Base-by-base conservation (phyloP, 1,140 invertebrate genomes). In the Trissolcus basalis region DNA sequence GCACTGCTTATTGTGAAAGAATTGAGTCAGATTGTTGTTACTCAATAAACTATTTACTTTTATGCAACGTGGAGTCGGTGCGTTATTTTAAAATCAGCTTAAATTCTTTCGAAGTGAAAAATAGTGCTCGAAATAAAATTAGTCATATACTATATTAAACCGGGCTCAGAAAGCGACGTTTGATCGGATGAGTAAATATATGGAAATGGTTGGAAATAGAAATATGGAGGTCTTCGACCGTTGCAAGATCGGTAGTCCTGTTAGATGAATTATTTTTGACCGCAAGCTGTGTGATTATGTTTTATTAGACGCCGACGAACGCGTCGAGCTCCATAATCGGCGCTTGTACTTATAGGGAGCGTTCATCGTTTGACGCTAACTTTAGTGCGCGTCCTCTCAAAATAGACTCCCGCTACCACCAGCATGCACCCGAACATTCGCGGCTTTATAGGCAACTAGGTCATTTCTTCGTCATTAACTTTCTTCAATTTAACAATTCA, bases 261-360 rank as follows among this genome's bases (percentile, higher is more conserved):
- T 65, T 61, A 43, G 54, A 68, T 68, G 72, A 71, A 86, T 85
- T 85, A 87, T 85, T 85, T 87, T 86, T 85, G 85, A 83, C 82
- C 77, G 80, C 78, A 78, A 67, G 68, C 19, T 27, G 48, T 49
- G 69, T 60, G 63, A 72, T 78, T 78, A 78, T 79, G 60, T 79
- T 70, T 79, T 79, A 72, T 79, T 73, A 53, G 77, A 63, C 59
- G 65, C 71, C 64, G 65, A 55, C 75, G 65, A 54, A 58, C 55
- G 56, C 72, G 75, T 80, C 73, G 60, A 71, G 73, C 78, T 82
- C 82, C 82, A 85, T 86, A 86, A 87, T 83, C 79, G 79, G 78
- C 69, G 81, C 85, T 88, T 88, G 87, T 85, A 87, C 87, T 86
- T 88, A 88, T 88, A 88, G 85, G 87, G 87, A 87, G 85, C 82